Evolutionary conservation across 2,113 vertebrate species (phyloP), one percentile per base, ranked within the genome.

Genomic region (Campylorhamphus procurvoides): DNA sequence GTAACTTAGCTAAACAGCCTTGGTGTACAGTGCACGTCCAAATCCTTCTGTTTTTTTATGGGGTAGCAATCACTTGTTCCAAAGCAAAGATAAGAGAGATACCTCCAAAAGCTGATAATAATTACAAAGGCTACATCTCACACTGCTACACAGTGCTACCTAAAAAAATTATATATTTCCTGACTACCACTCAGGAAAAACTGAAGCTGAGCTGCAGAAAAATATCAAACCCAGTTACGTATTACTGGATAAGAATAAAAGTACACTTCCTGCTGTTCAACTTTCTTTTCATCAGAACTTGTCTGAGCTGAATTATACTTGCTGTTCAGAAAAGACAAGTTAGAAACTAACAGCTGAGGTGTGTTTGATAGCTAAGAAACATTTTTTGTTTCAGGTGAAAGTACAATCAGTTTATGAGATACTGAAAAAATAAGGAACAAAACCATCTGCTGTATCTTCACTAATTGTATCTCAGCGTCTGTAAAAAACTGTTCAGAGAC

Each of bases 121-220:
- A 19, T 35, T 31, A 49, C 20, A 60, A 37, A 90, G 37, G 37
- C 37, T 37, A 37, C 37, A 62, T 50, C 16, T 39, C 39, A 33
- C 55, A 60, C 17, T 37, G 55, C 33, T 79, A 31, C 56, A 29
- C 14, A 19, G 20, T 12, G 10, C 18, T 19, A 2, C 1, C 16
- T 0, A 37, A n/a, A 31, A 63, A 56, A 24, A 20, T 0, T 3
- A n/a, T 0, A 0, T 24, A n/a, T 44, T 64, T 64, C 35, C 50
- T 52, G 15, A 35, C 28, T 23, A 29, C 27, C 27, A n/a, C 27
- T 20, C 37, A 37, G 37, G 28, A 59, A 79, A 68, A 86, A 62
- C 9, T 35, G n/a, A 83, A 74, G 24, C 55, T 67, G n/a, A 40
- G 31, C 14, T 40, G 44, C 24, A 63, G 52, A 44, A 58, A 58